Evolutionary conservation across 1,140 invertebrate species (phyloP), one percentile per base, ranked within the genome.

Genomic region (Paramacrobiotus metropolitanus): DNA sequence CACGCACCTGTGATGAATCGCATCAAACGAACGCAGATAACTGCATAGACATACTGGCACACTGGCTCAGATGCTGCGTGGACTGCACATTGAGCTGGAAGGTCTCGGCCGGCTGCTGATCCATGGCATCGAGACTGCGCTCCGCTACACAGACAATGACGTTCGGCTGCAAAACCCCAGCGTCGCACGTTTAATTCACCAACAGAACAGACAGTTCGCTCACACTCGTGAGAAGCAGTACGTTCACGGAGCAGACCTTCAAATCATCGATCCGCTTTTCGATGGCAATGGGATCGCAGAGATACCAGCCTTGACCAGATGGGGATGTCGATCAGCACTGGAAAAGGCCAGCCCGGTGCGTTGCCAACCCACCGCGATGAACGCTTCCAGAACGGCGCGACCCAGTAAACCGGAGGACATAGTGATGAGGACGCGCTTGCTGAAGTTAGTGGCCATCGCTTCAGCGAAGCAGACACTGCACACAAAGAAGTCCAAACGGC

Each of bases 341-440:
- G 69, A 69, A 61, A 72, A 75, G 40, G 75, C 75, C n/a, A 72
- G 67, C 2, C 76, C 77, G 21, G 70, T 64, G 3, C 71, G 68
- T 31, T 66, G 63, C 73, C 73, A 77, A 4, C 65, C 67, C 29
- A 63, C 31, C 44, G 66, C 59, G 24, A 60, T 59, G 67, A 77
- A 76, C 30, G 67, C 67, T 55, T 66, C 65, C 18, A 69, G 62
- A 3, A 77, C 62, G 21, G 73, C 70, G 65, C 77, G 67, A 1
- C 77, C 77, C 15, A 78, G 67, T 15, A 78, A 63, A 1, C 77
- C 77, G 2, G 77, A 78, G 1, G 75, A 76, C 31, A 77, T 77
- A 44, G 77, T 78, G 2, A 78, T 67, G 28, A 78, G 64, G 4
- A 73, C 68, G 60, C 63, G 65, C 31, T 28, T 64, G n/a, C n/a